Conservation (phyloP, 2,113 vertebrate genomes). For the Pandion haliaetus region DNA sequence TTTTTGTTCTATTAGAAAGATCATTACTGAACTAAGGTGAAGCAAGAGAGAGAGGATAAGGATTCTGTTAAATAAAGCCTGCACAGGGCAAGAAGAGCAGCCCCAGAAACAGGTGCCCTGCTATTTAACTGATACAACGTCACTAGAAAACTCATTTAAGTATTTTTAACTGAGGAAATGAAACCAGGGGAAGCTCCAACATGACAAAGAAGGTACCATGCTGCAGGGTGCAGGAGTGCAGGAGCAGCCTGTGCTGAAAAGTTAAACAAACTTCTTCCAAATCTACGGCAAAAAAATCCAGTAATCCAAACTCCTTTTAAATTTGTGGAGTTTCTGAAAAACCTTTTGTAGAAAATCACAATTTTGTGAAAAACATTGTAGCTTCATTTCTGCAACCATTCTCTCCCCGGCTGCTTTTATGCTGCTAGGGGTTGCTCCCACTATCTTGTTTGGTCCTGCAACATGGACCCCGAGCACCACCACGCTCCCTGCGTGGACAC, state of each 20-base stretch:
- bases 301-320: background rate
- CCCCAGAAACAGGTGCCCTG: background rate
- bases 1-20: background rate
- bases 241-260: background rate
- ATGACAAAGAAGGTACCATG: accelerated
- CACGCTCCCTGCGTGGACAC: accelerated
- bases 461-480: background rate
- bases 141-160: background rate
- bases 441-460: too few relatives aligned
- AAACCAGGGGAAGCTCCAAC: background rate
- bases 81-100: background rate
- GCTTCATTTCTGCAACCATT: background rate
- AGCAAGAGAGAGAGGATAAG: too few relatives aligned
- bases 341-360: background rate
- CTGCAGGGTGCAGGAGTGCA: background rate
- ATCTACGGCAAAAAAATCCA: background rate
- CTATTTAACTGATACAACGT: background rate
- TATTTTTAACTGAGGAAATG: background rate
- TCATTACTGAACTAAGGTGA: background rate
- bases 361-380: background rate
- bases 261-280: background rate
- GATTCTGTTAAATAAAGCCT: background rate
- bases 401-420: background rate
- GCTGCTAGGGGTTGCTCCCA: background rate
- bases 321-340: background rate